Percentiles rank a stretch among this genome's conserved stretches.
These are phyloP conservation scores for Oryzaephilus surinamensis DNA, from an alignment of 1,140 invertebrate species.

Conservation along the genomic window DNA sequence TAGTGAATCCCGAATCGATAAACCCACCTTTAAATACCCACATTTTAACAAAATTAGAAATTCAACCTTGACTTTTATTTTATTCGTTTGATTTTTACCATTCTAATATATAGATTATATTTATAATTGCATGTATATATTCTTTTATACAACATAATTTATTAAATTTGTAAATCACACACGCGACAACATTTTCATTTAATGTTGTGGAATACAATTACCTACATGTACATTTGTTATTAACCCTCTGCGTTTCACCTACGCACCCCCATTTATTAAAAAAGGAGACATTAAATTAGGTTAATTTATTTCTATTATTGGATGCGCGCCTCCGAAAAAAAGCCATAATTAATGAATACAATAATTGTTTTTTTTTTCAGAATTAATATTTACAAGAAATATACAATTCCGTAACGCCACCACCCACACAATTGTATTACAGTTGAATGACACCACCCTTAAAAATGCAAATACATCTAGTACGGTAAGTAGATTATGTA, in stretches of 20 bases:
- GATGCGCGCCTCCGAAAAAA: no score
- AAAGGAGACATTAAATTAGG: neutral
- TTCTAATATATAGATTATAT: no score
- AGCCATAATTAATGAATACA: no score
- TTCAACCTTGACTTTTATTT: no score
- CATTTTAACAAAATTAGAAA: no score
- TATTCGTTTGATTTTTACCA: no score
- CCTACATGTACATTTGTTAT: no score
- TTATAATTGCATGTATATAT: neutral
- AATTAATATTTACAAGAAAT: slow-evolving; percentile 5
- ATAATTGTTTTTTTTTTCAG: slow-evolving; percentile 10
- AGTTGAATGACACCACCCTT: slow-evolving; percentile 12
- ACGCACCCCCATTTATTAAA: no score
- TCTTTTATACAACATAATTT: neutral
- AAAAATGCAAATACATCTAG: slow-evolving; percentile 8
- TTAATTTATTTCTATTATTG: no score
- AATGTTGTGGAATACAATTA: neutral
- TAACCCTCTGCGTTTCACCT: no score
- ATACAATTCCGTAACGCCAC: slow-evolving; percentile 1
- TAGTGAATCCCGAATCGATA: no score
- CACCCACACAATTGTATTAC: slow-evolving; percentile 6
- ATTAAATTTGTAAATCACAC: no score
- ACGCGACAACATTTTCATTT: neutral
- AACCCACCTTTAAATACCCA: neutral
- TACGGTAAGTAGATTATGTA: slow-evolving; percentile 4